Base-by-base conservation (phyloP, 2,113 vertebrate species). In the Scartelaos histophorus region DNA sequence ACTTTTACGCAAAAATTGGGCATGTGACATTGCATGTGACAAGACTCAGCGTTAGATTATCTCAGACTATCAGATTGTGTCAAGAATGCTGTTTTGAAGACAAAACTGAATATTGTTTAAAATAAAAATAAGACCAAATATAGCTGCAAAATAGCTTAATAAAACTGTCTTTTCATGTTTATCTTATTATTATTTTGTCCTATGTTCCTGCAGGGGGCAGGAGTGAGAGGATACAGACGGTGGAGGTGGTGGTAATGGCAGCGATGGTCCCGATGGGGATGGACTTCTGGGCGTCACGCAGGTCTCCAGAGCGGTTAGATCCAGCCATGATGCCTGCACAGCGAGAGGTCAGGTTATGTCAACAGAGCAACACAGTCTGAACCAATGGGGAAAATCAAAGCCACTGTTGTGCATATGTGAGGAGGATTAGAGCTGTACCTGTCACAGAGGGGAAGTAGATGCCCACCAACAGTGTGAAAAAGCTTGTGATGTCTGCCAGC, bases 401-500 rank as follows among this genome's bases (percentile, higher is more conserved):
- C 29, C 24, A 61, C 24, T 15, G 24, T 15, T 34, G 58, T 60
- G 13, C 60, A 38, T 62, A 17, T 10, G 29, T 64, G 34, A 38
- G 3, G 34, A 2, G 25, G 17, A 22, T 43, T 46, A 19, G 7
- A 13, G 21, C 16, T 21, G n/a, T 21, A 99, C 98, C 98, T 93
- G 98, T 99, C 75, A 99, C 98, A 0, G 98, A 99, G 5, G 98
- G 98, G 88, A 99, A 99, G 92, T 99, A 99, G 93, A 99, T 99
- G 87, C 98, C 98, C 0, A 99, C 97, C 58, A 99, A 91, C 82
- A 99, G 88, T 0, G 97, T 99, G 82, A 99, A 99, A 90, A 97
- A 99, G 67, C 95, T 96, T 76, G 96, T 95, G 94, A 98, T 98
- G 92, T 99, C 97, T 0, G 95, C 95, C 85, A 98, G 93, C 83